Base-by-base conservation (phyloP, 2,113 vertebrate genomes). In the Gnathonemus echidnorhynchus region DNA sequence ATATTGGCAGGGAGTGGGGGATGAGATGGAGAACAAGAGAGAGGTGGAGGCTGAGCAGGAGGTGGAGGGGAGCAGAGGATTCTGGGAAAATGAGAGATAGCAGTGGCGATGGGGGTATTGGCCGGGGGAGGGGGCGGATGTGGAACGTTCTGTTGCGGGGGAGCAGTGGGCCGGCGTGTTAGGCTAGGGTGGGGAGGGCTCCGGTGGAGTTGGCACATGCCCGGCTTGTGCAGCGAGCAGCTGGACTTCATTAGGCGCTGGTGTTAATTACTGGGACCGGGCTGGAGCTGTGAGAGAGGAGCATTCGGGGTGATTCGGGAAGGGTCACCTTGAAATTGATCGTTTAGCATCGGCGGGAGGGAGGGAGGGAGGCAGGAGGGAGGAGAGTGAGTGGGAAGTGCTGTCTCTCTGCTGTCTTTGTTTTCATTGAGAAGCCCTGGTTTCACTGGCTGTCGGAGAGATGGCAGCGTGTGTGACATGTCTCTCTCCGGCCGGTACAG, bases 241-340 rank as follows among this genome's bases (percentile, higher is more conserved):
- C 97, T 99, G 97, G 98, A 98, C 97, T 97, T 98, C 98, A 98
- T 99, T 98, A 98, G 97, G 95, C 94, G 92, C 95, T 96, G 96
- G 97, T 97, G 97, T 98, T 99, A 98, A 98, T 99, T 99, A 98
- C 97, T 97, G 97, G 97, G 96, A 97, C 96, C 94, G 92, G 52
- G 90, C 95, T 96, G 95, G 94, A 97, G 96, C 95, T 94, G 90
- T 94, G 93, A 93, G 92, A 92, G 94, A 94, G 95, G 95, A 96
- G 92, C 92, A 95, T 96, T 95, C 95, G 93, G 96, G 95, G 95
- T 93, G 93, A 94, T 94, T 92, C 70, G 58, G 35, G 94, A 95
- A 96, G 94, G 96, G 97, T 97, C 97, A 97, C 97, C 97, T 98
- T 98, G 96, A 97, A 95, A 94, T 91, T 92, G 93, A 96, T 95